Percentiles rank a stretch among this genome's conserved stretches.
Conservation (phyloP, 1,140 invertebrate genomes). For the Aporrectodea caliginosa region DNA sequence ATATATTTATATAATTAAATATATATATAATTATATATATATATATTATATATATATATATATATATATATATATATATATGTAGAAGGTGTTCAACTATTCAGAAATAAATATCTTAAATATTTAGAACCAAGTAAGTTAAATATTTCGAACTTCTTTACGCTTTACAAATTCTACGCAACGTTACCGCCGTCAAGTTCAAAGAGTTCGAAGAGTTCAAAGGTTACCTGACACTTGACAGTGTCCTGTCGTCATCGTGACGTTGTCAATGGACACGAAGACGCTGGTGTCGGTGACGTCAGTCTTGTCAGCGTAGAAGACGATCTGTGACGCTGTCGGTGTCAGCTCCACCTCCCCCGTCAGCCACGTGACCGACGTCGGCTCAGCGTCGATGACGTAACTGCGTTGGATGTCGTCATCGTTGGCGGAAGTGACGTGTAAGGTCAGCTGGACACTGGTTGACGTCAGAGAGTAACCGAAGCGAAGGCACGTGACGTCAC, state of each 20-base stretch:
- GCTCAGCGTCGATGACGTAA: neutral
- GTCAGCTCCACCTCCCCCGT: neutral
- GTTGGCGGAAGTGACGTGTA: neutral
- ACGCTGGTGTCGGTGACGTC: neutral
- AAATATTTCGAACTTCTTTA: no score
- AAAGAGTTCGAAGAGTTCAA: neutral
- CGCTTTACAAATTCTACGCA: no score
- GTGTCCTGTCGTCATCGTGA: neutral
- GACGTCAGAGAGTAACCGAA: neutral
- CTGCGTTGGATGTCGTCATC: neutral
- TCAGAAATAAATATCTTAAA: no score
- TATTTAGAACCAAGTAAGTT: no score
- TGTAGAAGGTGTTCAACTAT: no score
- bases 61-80: no score
- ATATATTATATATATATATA: no score
- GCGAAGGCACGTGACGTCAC: neutral
- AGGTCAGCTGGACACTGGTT: neutral
- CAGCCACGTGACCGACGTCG: neutral
- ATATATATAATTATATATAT: no score
- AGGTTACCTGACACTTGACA: neutral
- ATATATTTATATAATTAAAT: no score
- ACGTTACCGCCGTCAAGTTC: no score
- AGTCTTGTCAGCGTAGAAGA: neutral
- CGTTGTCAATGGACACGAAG: neutral
- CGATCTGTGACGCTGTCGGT: neutral